Conservation (phyloP, 2,113 vertebrate species). For the Eonycteris spelaea region DNA sequence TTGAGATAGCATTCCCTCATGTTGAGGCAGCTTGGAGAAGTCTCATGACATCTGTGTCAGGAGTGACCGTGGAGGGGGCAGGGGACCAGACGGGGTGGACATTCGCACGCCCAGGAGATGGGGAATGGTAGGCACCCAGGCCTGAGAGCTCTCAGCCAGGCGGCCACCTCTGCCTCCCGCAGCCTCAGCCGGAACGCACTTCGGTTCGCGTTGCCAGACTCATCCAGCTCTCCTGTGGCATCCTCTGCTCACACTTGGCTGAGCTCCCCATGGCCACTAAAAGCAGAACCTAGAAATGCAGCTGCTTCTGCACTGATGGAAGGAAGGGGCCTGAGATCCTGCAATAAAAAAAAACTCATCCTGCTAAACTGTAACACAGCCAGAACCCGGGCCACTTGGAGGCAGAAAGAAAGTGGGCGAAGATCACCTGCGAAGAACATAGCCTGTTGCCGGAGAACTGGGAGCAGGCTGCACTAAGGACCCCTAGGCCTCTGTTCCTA, state of each 20-base stretch:
- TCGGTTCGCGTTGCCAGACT: not conserved
- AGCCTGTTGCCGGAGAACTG: not conserved
- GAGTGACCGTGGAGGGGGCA: not conserved
- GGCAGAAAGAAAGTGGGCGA: not conserved
- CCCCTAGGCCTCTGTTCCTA: not conserved
- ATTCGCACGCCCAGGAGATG: not conserved
- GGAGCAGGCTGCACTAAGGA: accelerated
- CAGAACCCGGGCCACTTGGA: not conserved
- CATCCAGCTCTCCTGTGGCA: not conserved
- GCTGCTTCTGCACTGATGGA: too few species aligned
- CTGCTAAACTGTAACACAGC: not conserved
- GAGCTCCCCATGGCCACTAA: not conserved
- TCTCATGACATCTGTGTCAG: slow-evolving; percentile 50
- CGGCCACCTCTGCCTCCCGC: accelerated
- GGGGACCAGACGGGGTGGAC: not conserved
- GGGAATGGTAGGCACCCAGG: not conserved
- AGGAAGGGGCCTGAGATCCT: not conserved
- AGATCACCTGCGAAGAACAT: accelerated
- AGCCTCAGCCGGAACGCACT: not conserved
- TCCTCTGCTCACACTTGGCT: not conserved
- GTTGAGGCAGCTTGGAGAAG: slow-evolving; percentile 54
- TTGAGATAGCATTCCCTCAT: slow-evolving; percentile 60
- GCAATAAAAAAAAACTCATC: too few species aligned
- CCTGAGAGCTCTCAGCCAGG: not conserved
- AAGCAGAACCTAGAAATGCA: not conserved